Base-by-base conservation (phyloP, 2,797 vertebrate genomes). In the Tangara arthus region DNA sequence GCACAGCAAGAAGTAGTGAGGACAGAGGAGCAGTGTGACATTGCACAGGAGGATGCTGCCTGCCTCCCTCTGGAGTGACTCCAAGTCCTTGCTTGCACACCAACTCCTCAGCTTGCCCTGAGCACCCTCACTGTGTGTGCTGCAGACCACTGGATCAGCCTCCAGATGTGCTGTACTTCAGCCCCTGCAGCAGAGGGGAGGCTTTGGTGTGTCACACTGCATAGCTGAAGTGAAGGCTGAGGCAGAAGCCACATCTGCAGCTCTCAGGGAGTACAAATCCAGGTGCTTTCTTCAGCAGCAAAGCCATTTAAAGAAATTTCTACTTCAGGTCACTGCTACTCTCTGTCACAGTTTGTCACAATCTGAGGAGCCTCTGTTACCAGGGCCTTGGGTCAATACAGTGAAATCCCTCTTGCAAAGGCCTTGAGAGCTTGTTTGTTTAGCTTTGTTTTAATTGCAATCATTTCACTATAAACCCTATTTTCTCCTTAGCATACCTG, bases 61-160 rank as follows among this genome's bases (percentile, higher is more conserved):
- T 79, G 32, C 23, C 13, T 87, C 19, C 32, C 18, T 23, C 47
- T 59, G 35, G 35, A 39, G 39, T 23, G 20, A 35, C 70, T 78
- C 46, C 49, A 39, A 10, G 9, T 46, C 46, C 50, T 52, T 55
- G 20, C 64, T 63, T 65, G 76, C 44, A 83, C 80, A 76, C 30
- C 57, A 57, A 0, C 26, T 82, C 35, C 37, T 87, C 64, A 53
- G 1, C 41, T 63, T 79, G 41, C 59, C 23, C 34, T 39, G n/a
- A 49, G 41, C 4, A 1, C 49, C 5, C 1, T 26, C 12, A 0
- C 32, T 34, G 1, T 55, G 37, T 30, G 22, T 70, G 49, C 69
- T 81, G n/a, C 52, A 63, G 47, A 60, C 47, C 19, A 6, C 34
- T 44, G 68, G 11, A 18, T 52, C 44, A 42, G 23, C 21, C 35